Percentiles rank a stretch among this genome's conserved stretches.
These are phyloP conservation scores for Heterochromis multidens DNA, from an alignment of 2,113 vertebrate species.

Conservation along the genomic window DNA sequence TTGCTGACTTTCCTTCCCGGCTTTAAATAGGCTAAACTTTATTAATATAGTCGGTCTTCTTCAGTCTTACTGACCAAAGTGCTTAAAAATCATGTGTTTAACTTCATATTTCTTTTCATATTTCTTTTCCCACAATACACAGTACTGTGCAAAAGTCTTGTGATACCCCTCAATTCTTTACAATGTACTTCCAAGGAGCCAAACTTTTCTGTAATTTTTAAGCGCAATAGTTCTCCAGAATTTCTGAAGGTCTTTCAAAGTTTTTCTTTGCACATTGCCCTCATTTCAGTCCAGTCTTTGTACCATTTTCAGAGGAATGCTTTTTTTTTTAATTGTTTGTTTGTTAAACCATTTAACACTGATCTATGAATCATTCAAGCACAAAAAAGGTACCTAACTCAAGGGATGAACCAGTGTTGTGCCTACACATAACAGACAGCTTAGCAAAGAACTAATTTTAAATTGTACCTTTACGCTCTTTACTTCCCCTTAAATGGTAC, in stretches of 20 bases:
- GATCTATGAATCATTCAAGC: no score
- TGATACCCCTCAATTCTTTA: accelerated
- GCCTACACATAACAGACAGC: no score
- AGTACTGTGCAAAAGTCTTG: neutral
- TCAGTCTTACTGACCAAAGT: neutral
- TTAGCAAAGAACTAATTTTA: no score
- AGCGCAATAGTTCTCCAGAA: neutral
- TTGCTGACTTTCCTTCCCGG: neutral
- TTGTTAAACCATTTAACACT: no score
- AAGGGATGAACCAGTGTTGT: no score
- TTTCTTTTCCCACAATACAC: neutral
- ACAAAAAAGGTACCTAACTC: no score
- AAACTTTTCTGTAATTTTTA: neutral
- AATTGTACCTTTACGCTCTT: no score
- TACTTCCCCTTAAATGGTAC: no score
- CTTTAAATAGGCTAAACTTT: neutral
- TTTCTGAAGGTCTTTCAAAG: neutral
- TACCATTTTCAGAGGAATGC: no score
- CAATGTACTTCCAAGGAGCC: neutral
- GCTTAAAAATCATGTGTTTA: neutral
- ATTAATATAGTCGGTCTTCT: neutral
- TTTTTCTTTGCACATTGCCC: neutral
- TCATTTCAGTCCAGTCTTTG: neutral
- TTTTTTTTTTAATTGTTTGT: no score
- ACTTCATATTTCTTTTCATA: neutral